These are phyloP conservation scores for Ceratina japonica DNA, from an alignment of 1,140 invertebrate genomes.

Conservation along the genomic window DNA sequence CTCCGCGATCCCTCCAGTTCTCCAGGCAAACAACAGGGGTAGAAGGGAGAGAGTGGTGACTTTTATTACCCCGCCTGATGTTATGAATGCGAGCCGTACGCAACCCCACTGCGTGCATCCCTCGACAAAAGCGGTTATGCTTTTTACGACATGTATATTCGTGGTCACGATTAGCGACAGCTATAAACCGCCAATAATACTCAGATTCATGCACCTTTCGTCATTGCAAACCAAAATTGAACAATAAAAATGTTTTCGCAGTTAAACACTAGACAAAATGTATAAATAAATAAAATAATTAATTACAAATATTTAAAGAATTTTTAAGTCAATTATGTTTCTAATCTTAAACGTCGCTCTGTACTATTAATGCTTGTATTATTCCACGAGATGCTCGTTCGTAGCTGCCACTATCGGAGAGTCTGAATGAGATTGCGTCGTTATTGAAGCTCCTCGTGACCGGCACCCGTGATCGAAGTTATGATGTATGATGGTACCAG, in stretches of 20 bases:
- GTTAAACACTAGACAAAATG: no score
- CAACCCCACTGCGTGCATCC: conserved; percentile 54
- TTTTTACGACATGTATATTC: conserved; percentile 66
- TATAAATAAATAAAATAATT: no score
- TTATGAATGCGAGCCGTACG: conserved; percentile 66
- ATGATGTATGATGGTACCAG: conserved; percentile 47
- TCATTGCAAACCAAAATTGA: not conserved
- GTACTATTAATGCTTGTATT: not conserved
- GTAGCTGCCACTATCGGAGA: not conserved
- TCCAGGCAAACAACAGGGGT: conserved; percentile 35
- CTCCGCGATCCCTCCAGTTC: conserved; percentile 44
- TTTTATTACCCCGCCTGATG: conserved; percentile 69
- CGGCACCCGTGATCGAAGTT: conserved; percentile 49
- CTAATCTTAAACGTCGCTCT: not conserved
- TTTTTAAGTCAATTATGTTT: no score
- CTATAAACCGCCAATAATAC: conserved; percentile 9
- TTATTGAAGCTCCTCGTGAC: conserved; percentile 44
- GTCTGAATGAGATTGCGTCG: conserved; percentile 50
- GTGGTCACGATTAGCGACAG: conserved; percentile 60
- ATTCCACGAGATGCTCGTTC: not conserved
- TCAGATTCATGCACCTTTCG: not conserved
- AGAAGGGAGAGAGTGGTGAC: conserved; percentile 60
- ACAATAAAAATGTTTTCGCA: not conserved
- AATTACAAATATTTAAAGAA: no score
- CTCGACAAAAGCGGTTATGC: conserved; percentile 56